Conservation (phyloP, 2,888 invertebrate species). For the Sesia bembeciformis region DNA sequence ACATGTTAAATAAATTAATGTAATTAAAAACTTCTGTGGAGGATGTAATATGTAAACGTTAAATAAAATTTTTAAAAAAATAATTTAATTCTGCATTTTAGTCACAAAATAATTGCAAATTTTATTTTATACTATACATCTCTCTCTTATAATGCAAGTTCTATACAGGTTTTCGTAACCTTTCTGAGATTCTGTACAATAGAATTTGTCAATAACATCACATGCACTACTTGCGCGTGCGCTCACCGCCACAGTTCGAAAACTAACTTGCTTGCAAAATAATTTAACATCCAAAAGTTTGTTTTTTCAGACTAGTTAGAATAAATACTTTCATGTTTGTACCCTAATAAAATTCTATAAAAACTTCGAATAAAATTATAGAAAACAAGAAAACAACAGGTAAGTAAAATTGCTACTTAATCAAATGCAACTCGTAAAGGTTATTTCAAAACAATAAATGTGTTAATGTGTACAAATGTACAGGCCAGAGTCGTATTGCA, state of each 20-base stretch:
- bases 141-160: too few relatives aligned
- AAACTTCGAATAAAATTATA: constrained; percentile 43
- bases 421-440: constrained; percentile 7
- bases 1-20: constrained; percentile 1
- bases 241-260: too few relatives aligned
- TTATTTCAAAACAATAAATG: neutral
- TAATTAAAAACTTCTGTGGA: neutral
- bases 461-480: constrained; percentile 19
- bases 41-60: too few relatives aligned
- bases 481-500: constrained; percentile 23
- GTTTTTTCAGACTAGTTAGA: constrained; percentile 40
- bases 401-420: constrained; percentile 5
- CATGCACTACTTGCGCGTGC: too few relatives aligned
- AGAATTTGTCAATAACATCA: too few relatives aligned
- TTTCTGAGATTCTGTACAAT: too few relatives aligned
- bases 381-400: constrained; percentile 17
- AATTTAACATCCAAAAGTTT: constrained; percentile 1
- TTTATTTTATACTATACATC: too few relatives aligned
- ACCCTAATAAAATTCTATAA: constrained; percentile 46
- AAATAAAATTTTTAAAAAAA: too few relatives aligned
- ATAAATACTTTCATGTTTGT: constrained; percentile 57
- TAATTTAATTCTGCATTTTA: too few relatives aligned
- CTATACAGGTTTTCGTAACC: too few relatives aligned
- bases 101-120: too few relatives aligned
- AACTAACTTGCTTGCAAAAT: neutral